Evolutionary conservation across 2,113 vertebrate genomes (phyloP).

Genomic region (Phaetusa simplex): DNA sequence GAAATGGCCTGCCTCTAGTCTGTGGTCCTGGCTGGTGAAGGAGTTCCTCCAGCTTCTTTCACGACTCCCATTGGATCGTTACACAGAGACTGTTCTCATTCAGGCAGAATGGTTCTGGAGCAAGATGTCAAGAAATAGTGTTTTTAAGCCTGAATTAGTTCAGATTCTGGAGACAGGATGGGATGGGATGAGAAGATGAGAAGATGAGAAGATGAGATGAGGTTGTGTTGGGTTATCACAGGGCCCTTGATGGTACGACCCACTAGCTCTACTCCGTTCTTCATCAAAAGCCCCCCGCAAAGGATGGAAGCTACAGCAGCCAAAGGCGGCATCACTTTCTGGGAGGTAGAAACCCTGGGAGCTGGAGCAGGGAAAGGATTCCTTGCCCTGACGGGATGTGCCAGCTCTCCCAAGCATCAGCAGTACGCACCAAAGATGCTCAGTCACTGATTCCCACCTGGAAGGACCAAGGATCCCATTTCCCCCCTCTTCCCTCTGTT

Average conservation of each 20-base stretch:
- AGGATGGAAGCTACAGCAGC: not conserved
- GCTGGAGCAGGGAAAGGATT: not conserved
- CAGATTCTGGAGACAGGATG: too few species aligned
- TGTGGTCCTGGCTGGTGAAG: not conserved
- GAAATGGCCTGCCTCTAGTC: not conserved
- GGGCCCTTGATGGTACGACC: not conserved
- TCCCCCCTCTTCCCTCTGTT: not conserved
- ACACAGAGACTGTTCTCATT: too few species aligned
- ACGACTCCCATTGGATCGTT: fast-evolving
- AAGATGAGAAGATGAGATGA: too few species aligned
- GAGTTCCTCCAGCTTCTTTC: not conserved
- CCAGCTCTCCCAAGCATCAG: not conserved
- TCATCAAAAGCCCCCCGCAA: not conserved
- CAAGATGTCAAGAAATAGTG: not conserved
- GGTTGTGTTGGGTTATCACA: not conserved
- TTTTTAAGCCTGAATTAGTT: not conserved
- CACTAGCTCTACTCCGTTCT: not conserved
- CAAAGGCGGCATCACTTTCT: not conserved
- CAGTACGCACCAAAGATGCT: fast-evolving
- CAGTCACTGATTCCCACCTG: not conserved
- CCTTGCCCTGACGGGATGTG: not conserved
- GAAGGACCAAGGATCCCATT: not conserved
- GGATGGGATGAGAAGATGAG: not conserved
- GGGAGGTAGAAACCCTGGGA: not conserved
- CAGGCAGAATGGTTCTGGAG: not conserved